Evolutionary conservation across 1,140 invertebrate species (phyloP), one percentile per base, ranked within the genome.

Genomic region (Phortica variegata): DNA sequence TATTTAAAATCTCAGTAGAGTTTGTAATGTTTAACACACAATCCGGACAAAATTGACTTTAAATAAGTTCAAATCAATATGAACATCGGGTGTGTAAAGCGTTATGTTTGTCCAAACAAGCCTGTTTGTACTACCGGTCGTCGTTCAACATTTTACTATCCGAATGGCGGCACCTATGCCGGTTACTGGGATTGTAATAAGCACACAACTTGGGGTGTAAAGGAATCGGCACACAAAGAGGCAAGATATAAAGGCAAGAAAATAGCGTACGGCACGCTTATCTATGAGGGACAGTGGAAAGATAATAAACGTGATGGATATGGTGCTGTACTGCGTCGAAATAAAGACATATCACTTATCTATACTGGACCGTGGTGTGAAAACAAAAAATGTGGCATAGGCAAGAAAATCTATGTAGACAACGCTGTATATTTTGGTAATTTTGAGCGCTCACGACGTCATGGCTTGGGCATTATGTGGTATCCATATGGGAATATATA

Each of bases 391-490:
- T 61, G 73, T n/a, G 81, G 80, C 51, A 76, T 65, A 51, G 72
- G 72, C 16, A 72, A 70, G 19, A 54, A 74, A 17, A 66, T 70
- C 42, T 74, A 72, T 49, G 3, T 51, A 2, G 60, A 75, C 36
- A 72, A 72, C 0, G 58, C 60, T 21, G 54, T 72, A 4, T 74
- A 72, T 55, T 75, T 65, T 34, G 71, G 68, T 3, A 43, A 65
- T n/a, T 84, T 82, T 82, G 49, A 63, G 15, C 43, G 40, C n/a
- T 81, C 82, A 49, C 79, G 81, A 53, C 75, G 82, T 12, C 70
- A 85, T 43, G 85, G 85, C 2, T 78, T 82, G 52, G 87, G 86
- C 4, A 72, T 77, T 20, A 77, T 81, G 52, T 83, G 81, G 82
- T 77, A 79, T 47, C 44, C 36, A 0, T 65, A 81, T 58, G 78